Evolutionary conservation across 1,140 invertebrate genomes (phyloP).

Genomic region (Trialeurodes vaporariorum): DNA sequence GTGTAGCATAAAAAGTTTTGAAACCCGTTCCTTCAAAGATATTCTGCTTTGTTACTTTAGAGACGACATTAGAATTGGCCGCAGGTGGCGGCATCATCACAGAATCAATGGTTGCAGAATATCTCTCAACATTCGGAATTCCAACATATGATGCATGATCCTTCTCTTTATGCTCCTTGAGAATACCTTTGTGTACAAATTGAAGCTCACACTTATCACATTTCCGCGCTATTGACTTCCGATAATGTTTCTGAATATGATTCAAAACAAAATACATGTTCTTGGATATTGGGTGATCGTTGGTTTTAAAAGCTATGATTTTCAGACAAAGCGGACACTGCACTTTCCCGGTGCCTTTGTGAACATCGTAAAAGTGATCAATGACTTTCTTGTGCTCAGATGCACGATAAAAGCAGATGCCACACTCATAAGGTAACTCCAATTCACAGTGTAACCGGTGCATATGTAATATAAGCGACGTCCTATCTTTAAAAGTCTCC

Average conservation of each 20-base stretch:
- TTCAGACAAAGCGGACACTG: slow-evolving; percentile 65
- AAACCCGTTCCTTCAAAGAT: background rate
- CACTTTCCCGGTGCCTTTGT: slow-evolving; percentile 45
- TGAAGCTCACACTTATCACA: slow-evolving; percentile 55
- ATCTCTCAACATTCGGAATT: slow-evolving; percentile 8
- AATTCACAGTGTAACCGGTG: slow-evolving; percentile 56
- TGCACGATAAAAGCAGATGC: slow-evolving; percentile 54
- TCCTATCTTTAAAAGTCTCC: slow-evolving; percentile 23
- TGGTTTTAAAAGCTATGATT: slow-evolving; percentile 31
- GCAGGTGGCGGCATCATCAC: slow-evolving; percentile 16
- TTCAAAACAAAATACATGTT: slow-evolving; percentile 23
- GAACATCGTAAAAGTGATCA: slow-evolving; percentile 55
- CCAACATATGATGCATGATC: slow-evolving; percentile 19
- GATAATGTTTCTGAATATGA: slow-evolving; percentile 22
- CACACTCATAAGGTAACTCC: slow-evolving; percentile 69
- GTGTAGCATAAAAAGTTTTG: slow-evolving; percentile 5
- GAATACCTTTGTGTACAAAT: slow-evolving; percentile 51
- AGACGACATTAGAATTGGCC: slow-evolving; percentile 2
- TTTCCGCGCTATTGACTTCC: slow-evolving; percentile 46
- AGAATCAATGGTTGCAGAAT: background rate
- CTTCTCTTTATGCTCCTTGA: slow-evolving; percentile 35
- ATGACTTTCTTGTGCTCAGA: slow-evolving; percentile 60
- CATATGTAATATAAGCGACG: slow-evolving; percentile 53
- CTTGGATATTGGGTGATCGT: slow-evolving; percentile 9
- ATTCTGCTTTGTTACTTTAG: background rate